phyloP scores from a whole-genome alignment of 2,113 vertebrate species.

The Lucifuga dentata region DNA sequence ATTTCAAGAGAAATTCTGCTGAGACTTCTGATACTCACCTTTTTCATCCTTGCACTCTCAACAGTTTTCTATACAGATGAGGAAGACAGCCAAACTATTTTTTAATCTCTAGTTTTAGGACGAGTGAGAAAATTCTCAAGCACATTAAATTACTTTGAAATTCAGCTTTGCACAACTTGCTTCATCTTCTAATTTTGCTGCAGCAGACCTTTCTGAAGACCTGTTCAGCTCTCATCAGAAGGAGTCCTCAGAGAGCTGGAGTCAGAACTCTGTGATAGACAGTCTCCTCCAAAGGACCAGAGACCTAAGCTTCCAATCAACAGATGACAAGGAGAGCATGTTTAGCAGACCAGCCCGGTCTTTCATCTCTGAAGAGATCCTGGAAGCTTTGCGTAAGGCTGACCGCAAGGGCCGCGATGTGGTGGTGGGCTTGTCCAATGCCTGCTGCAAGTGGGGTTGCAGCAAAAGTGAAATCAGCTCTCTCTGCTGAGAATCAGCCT shows the following conservation, averaged over 20 bases:
- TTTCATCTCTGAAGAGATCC: slow-evolving; percentile 78
- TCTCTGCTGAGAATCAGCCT: slow-evolving; percentile 79
- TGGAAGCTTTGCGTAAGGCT: slow-evolving; percentile 80
- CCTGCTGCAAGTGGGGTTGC: slow-evolving; percentile 90
- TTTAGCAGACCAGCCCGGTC: slow-evolving; percentile 76
- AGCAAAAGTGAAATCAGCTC: slow-evolving; percentile 89
- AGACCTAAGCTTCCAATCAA: slow-evolving; percentile 51
- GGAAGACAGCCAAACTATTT: no score
- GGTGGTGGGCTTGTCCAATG: slow-evolving; percentile 84
- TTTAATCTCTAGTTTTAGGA: no score
- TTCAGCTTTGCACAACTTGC: background rate
- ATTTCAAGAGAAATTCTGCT: no score
- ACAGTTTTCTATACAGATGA: background rate
- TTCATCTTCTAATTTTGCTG: slow-evolving; percentile 15
- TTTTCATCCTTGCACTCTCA: background rate
- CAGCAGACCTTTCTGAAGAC: slow-evolving; percentile 70
- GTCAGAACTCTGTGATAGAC: slow-evolving; percentile 51
- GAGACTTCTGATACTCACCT: background rate
- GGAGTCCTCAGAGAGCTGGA: slow-evolving; percentile 60
- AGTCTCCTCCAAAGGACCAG: slow-evolving; percentile 64
- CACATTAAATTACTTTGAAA: background rate
- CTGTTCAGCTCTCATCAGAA: slow-evolving; percentile 69
- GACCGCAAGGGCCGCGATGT: slow-evolving; percentile 83
- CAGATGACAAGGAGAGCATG: slow-evolving; percentile 46
- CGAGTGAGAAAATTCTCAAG: background rate